These are phyloP conservation scores for Melanotus villosus DNA, from an alignment of 2,888 invertebrate genomes.

Conservation along the genomic window DNA sequence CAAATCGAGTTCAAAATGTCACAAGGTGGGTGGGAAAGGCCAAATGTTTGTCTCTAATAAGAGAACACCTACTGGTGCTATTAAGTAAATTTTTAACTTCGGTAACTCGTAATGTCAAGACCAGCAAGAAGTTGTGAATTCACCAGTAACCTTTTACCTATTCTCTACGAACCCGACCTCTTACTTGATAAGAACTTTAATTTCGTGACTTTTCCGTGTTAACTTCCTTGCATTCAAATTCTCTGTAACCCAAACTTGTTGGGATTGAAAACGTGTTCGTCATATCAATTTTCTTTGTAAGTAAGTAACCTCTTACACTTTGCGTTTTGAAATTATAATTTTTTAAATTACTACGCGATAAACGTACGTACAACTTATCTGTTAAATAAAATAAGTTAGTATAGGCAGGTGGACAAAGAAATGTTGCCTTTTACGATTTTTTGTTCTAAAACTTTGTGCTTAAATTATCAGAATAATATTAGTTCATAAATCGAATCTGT, in stretches of 20 bases:
- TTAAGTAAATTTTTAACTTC: constrained; percentile 16
- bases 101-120: constrained; percentile 19
- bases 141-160: constrained; percentile 5
- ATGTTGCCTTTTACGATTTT: no score
- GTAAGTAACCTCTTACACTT: not conserved
- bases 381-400: no score
- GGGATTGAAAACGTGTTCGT: not conserved
- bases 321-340: not conserved
- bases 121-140: constrained; percentile 17
- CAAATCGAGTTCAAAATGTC: constrained; percentile 30
- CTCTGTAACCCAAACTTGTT: not conserved
- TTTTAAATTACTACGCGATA: not conserved
- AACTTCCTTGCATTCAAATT: constrained; percentile 8
- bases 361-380: no score
- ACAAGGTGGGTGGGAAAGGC: constrained; percentile 22
- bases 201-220: not conserved
- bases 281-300: not conserved
- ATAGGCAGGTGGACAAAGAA: no score
- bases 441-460: no score
- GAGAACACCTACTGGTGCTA: constrained; percentile 13
- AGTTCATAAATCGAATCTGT: no score
- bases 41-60: constrained; percentile 7
- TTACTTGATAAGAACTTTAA: constrained; percentile 11
- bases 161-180: not conserved
- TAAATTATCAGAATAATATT: no score